Evolutionary conservation across 2,888 invertebrate species (phyloP), one percentile per base, ranked within the genome.

Genomic region (Folsomia manolachei): DNA sequence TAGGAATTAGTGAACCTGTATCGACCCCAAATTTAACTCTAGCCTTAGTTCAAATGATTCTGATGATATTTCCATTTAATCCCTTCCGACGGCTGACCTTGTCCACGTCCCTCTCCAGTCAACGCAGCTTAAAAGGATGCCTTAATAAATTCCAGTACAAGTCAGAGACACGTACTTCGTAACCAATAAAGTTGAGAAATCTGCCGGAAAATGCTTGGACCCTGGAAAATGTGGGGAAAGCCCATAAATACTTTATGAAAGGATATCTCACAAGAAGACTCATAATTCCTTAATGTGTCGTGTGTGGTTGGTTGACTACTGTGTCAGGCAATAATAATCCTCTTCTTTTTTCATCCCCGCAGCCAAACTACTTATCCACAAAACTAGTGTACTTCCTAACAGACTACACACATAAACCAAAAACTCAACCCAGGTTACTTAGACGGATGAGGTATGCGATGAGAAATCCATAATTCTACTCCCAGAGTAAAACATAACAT

Each of bases 381-480:
- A 25, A 27, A n/a, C n/a, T n/a, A n/a, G n/a, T n/a, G n/a, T n/a
- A n/a, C n/a, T n/a, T n/a, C n/a, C n/a, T n/a, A n/a, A n/a, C n/a
- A n/a, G n/a, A n/a, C n/a, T n/a, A n/a, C n/a, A n/a, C n/a, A n/a
- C n/a, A n/a, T n/a, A n/a, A n/a, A n/a, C n/a, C n/a, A n/a, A n/a
- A n/a, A n/a, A n/a, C n/a, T n/a, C n/a, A n/a, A n/a, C n/a, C n/a
- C n/a, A n/a, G n/a, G n/a, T 39, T 39, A 39, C 7, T 39, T 39
- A 14, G 39, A 39, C 14, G 39, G 39, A 39, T 39, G 39, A 39
- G 39, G 39, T 39, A 39, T 39, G 39, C 39, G 39, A 39, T 39
- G 39, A 4, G 39, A 27, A 64, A 64, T 64, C 64, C 64, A 64
- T 64, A 64, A 64, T 64, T 64, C 64, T 64, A 64, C n/a, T 64